phyloP scores from a whole-genome alignment of 2,797 vertebrate species.

The Miichthys miiuy region DNA sequence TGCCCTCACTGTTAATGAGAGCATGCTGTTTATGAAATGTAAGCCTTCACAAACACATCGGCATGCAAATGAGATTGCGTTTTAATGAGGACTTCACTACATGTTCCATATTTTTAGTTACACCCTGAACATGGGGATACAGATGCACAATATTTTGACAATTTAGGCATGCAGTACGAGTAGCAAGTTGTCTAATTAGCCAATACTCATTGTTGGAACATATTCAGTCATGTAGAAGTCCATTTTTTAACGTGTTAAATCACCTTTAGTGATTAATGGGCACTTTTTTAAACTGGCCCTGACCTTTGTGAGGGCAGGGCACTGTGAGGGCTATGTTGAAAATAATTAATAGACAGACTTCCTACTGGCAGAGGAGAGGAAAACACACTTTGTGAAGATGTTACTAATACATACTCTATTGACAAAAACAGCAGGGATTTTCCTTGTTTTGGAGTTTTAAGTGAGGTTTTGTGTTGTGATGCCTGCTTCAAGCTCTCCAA shows the following conservation, averaged over 20 bases:
- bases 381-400: neutral
- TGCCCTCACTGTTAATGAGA: conserved; percentile 74
- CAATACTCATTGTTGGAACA: neutral
- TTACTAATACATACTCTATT: conserved; percentile 17
- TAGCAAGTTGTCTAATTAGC: conserved; percentile 2
- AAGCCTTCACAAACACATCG: conserved; percentile 68
- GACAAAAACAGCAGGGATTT: conserved; percentile 45
- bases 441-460: conserved; percentile 39
- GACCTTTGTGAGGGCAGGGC: neutral
- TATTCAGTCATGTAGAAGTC: neutral
- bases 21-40: conserved; percentile 71
- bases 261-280: neutral
- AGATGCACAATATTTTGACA: conserved; percentile 25
- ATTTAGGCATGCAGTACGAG: conserved; percentile 10
- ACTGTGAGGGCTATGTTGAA: neutral
- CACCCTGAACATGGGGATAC: conserved; percentile 26
- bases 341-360: neutral
- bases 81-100: conserved; percentile 61
- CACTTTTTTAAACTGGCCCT: neutral
- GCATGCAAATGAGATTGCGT: conserved; percentile 67
- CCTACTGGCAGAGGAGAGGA: neutral
- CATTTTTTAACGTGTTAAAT: conserved; percentile 4
- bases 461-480: conserved; percentile 26
- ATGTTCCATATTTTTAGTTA: conserved; percentile 56
- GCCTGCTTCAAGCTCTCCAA: conserved; percentile 27